Percentiles rank a stretch among this genome's conserved stretches.
phyloP scores from a whole-genome alignment of 2,888 invertebrate genomes.

The Sisyra nigra region DNA sequence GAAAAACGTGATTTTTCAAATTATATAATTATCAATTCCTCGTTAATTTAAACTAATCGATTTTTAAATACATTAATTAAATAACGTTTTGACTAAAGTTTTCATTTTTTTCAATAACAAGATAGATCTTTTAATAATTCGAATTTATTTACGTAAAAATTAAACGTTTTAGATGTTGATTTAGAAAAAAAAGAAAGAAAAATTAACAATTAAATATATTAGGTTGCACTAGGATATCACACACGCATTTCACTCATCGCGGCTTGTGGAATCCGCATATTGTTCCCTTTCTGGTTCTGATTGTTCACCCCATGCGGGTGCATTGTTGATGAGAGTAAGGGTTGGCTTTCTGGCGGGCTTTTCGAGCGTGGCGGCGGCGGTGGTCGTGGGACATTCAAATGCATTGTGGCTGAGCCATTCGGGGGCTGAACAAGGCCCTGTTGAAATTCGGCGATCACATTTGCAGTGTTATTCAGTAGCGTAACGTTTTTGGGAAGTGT shows the following conservation, averaged over 20 bases:
- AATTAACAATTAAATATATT: neutral
- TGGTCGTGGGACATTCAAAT: conserved; percentile 36
- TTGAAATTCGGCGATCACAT: conserved; percentile 37
- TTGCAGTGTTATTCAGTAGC: conserved; percentile 29
- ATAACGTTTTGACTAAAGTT: neutral
- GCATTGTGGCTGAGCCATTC: conserved; percentile 39
- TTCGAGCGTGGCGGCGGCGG: conserved; percentile 37
- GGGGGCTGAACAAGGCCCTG: conserved; percentile 40
- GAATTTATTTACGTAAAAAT: neutral
- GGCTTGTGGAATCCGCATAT: conserved; percentile 57
- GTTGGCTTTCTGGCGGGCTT: conserved; percentile 39
- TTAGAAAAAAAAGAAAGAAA: conserved; percentile 13
- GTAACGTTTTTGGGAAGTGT: conserved; percentile 43
- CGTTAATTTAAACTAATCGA: neutral
- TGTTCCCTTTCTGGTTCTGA: conserved; percentile 27
- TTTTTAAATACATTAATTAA: neutral
- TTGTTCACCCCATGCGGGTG: conserved; percentile 29
- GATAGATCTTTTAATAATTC: neutral
- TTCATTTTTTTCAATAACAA: neutral
- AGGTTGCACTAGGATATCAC: conserved; percentile 36
- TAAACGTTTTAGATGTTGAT: conserved; percentile 9
- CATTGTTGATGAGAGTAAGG: conserved; percentile 24
- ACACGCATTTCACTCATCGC: conserved; percentile 83
- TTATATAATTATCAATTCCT: neutral
- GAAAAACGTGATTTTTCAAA: no score